A percentile compares a stretch with the other conserved stretches of the same genome.
These are phyloP conservation scores for Turnix velox DNA, from an alignment of 2,113 vertebrate species.

Conservation along the genomic window DNA sequence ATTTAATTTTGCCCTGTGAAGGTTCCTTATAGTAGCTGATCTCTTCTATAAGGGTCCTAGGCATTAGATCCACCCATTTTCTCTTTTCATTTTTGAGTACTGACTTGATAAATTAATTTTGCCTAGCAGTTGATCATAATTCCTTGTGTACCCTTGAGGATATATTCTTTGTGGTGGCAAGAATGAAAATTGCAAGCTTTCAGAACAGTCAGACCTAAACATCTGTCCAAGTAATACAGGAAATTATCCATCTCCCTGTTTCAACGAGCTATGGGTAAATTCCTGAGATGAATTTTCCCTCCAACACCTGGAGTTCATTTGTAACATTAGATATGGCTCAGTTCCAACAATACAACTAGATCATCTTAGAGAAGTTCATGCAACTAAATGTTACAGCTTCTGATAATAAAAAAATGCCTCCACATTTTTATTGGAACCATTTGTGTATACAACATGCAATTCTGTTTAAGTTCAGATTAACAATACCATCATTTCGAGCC, in stretches of 20 bases:
- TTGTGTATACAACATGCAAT: neutral
- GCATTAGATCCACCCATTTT: neutral
- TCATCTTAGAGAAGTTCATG: neutral
- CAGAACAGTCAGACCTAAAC: neutral
- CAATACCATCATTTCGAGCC: neutral
- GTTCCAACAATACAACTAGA: neutral
- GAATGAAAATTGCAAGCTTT: neutral
- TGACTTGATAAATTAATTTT: neutral
- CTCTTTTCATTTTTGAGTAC: neutral
- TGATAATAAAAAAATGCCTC: constrained; percentile 9
- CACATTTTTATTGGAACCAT: constrained; percentile 2
- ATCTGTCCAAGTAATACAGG: constrained; percentile 10
- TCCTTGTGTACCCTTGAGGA: neutral
- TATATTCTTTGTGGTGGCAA: neutral
- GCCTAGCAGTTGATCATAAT: neutral
- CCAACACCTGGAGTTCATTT: constrained; percentile 30
- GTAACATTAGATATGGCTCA: constrained; percentile 23
- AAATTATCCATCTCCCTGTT: constrained; percentile 23
- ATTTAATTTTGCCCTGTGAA: neutral
- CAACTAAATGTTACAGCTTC: neutral
- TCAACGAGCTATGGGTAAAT: neutral
- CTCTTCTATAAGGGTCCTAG: neutral
- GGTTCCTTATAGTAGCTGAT: neutral
- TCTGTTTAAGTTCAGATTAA: constrained; percentile 14
- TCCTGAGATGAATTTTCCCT: neutral